Evolutionary conservation across 2,797 vertebrate genomes (phyloP), one percentile per base, ranked within the genome.

Genomic region (Argyrosomus regius): DNA sequence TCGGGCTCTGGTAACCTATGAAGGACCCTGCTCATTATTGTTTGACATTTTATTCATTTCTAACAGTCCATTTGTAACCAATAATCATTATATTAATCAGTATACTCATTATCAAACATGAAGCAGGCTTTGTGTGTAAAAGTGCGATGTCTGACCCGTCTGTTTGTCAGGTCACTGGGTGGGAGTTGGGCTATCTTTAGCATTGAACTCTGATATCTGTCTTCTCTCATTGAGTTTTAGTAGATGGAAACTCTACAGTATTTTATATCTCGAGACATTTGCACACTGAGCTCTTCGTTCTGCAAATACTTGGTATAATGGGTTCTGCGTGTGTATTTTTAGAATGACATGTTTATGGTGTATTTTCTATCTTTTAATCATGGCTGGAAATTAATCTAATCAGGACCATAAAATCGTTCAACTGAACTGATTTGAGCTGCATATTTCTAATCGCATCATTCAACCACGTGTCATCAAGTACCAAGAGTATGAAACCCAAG

Each of bases 111-210:
- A 53, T 75, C 65, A 26, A 24, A 24, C 13, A 4, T 10, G 12
- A 69, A 43, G 18, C 28, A 45, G 50, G 10, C 26, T 52, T 28
- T 9, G 52, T 63, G 49, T 75, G 49, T 66, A 2, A 54, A 12
- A 35, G 60, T 53, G 26, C 17, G n/a, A 10, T 64, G 39, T 39
- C 8, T 43, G 74, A 26, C 50, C 26, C 24, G 35, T 41, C 58
- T 64, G 39, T 61, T 50, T 72, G 57, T 68, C 58, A 9, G 67
- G 72, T 76, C 76, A 61, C 6, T 28, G 9, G 22, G 65, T 78
- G 12, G 18, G 26, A 14, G 66, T 17, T 69, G 31, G 2, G 1
- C 18, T 66, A 5, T 61, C 49, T 71, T 50, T 57, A 22, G 54
- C 46, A 18, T 12, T 54, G 46, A 63, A 22, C 69, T 41, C 13